Base-by-base conservation (phyloP, 2,888 invertebrate genomes). In the Hetaerina titia region DNA sequence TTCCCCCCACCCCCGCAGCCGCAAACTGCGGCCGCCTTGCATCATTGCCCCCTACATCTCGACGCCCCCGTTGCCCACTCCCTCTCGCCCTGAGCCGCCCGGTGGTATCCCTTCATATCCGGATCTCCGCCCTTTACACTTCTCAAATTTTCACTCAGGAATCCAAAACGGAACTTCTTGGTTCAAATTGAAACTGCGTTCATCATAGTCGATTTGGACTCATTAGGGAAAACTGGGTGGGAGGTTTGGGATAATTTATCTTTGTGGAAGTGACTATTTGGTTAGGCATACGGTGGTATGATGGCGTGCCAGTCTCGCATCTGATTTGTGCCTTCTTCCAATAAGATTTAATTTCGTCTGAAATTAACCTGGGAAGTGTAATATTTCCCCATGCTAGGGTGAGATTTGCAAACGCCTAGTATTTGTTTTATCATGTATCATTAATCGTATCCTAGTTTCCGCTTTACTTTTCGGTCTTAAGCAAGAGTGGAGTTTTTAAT, bases 141-240 rank as follows among this genome's bases (percentile, higher is more conserved):
- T 81, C 31, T 81, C 81, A 31, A 7, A 31, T 81, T 31, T 81
- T 81, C 81, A 31, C 31, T 81, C 31, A 31, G 81, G 31, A 81
- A 81, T 81, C 81, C 17, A 63, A 58, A 22, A 1, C 90, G 69
- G 22, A 56, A 11, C 57, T 19, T 74, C 74, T 74, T 15, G 92
- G 56, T 64, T 92, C 69, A 74, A 74, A 56, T 74, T 92, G 74
- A 74, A 74, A 57, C 92, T 22, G 19, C 56, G 56, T 92, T 13
- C 60, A n/a, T 56, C 92, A 57, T 13, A 69, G 81, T 11, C 81
- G 9, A 31, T 1, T 81, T 31, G 69, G 22, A 74, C 69, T 45
- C 19, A n/a, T 31, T 69, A 22, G n/a, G n/a, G 69, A 69, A 5
- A 22, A 7, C 5, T 17, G 22, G n/a, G 69, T 69, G 19, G 69